Percentiles rank a stretch among this genome's conserved stretches.
Conservation (phyloP, 2,797 vertebrate species). For the Coregonus ussuriensis region DNA sequence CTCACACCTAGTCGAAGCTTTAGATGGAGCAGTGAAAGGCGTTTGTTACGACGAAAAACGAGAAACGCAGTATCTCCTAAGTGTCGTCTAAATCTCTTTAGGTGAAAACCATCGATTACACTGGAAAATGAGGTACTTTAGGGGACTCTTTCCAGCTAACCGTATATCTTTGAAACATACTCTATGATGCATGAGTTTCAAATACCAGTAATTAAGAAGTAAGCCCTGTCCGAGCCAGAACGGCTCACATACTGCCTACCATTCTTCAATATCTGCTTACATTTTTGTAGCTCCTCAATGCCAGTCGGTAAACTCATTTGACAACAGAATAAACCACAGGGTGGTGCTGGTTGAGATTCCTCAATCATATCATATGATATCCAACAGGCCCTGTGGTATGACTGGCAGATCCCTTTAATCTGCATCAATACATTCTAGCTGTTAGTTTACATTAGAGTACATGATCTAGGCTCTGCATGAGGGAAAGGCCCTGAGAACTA, state of each 20-base stretch:
- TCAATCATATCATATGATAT: slow-evolving; percentile 54
- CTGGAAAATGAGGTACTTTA: background rate
- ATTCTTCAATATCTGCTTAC: background rate
- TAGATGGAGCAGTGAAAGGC: background rate
- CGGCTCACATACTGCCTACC: background rate
- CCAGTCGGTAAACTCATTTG: too few relatives aligned
- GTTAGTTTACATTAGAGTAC: slow-evolving; percentile 58
- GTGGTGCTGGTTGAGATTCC: background rate
- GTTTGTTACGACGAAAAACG: background rate
- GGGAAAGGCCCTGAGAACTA: background rate
- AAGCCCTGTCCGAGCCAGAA: background rate
- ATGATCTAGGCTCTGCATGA: background rate
- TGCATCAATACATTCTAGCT: slow-evolving; percentile 50
- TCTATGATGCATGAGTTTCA: background rate
- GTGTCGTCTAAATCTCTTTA: background rate
- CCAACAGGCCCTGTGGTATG: slow-evolving; percentile 29
- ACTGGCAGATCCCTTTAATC: slow-evolving; percentile 46
- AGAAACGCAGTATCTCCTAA: background rate
- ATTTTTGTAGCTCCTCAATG: background rate
- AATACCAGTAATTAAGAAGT: background rate
- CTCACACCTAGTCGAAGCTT: background rate
- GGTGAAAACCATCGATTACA: background rate
- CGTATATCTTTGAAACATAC: background rate
- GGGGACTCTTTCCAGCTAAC: background rate
- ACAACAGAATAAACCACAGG: background rate